Percentiles rank a stretch among this genome's conserved stretches.
These are phyloP conservation scores for Paralichthys olivaceus DNA, from an alignment of 2,113 vertebrate genomes.

Conservation along the genomic window DNA sequence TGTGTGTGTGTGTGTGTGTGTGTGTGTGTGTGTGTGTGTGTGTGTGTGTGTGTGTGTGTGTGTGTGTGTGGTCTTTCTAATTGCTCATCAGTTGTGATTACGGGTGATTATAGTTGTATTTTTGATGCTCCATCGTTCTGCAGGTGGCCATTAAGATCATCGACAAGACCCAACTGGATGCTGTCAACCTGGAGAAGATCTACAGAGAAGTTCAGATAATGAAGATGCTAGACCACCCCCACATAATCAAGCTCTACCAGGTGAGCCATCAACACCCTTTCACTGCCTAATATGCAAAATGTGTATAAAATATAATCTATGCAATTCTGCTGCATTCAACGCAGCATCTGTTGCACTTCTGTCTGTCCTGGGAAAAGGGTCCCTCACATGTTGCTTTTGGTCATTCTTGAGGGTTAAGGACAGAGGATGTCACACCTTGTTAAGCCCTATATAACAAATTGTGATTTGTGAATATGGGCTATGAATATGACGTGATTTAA, in stretches of 20 bases:
- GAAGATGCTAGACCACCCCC: slow-evolving; percentile 97
- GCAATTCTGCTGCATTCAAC: neutral
- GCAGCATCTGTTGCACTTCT: neutral
- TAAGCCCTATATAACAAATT: too few relatives aligned
- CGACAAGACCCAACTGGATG: slow-evolving; percentile 97
- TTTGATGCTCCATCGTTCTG: slow-evolving; percentile 41
- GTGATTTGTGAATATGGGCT: too few relatives aligned
- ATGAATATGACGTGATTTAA: neutral
- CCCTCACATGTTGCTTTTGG: too few relatives aligned
- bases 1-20: neutral
- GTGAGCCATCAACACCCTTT: slow-evolving; percentile 67
- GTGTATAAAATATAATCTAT: neutral
- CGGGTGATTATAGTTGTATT: neutral
- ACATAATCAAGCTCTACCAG: slow-evolving; percentile 99
- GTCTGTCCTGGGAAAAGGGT: too few relatives aligned
- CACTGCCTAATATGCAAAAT: neutral
- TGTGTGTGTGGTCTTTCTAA: neutral
- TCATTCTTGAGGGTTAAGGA: too few relatives aligned
- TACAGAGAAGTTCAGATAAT: slow-evolving; percentile 98
- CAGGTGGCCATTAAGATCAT: slow-evolving; percentile 99
- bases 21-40: neutral
- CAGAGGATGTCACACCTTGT: too few relatives aligned
- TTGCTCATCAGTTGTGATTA: slow-evolving; percentile 18
- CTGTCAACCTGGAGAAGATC: slow-evolving; percentile 97
- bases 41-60: neutral